Conservation (phyloP, 2,797 vertebrate genomes). For the Hipposideros larvatus region DNA sequence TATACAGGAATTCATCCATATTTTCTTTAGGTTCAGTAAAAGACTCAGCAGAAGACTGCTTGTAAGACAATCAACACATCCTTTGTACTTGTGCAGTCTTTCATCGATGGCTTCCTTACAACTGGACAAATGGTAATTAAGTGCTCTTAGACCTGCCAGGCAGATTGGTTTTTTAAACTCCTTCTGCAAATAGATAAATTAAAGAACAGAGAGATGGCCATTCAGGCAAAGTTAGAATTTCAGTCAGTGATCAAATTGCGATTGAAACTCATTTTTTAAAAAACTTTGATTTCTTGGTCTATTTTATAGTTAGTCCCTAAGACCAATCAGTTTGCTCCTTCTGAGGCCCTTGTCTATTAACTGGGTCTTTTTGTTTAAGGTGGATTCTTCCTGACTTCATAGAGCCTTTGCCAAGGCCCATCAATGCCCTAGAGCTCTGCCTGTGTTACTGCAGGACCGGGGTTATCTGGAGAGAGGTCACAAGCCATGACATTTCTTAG, state of each 20-base stretch:
- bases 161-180: slow-evolving; percentile 31
- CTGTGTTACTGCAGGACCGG: background rate
- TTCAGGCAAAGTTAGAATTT: background rate
- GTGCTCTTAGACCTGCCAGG: background rate
- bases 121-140: background rate
- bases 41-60: background rate
- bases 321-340: background rate
- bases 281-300: background rate
- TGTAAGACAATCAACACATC: background rate
- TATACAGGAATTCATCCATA: background rate
- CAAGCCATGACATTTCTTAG: background rate
- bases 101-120: background rate
- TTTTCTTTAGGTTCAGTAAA: slow-evolving; percentile 6
- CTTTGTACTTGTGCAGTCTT: background rate
- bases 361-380: background rate
- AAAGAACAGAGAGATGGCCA: slow-evolving; percentile 13
- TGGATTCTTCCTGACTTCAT: background rate
- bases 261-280: background rate
- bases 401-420: background rate
- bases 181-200: background rate
- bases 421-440: background rate
- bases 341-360: background rate
- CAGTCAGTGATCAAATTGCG: background rate
- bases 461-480: background rate
- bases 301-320: background rate